Percentiles rank a stretch among this genome's conserved stretches.
phyloP scores from a whole-genome alignment of 2,888 invertebrate genomes.

The Synanthedon myopaeformis region DNA sequence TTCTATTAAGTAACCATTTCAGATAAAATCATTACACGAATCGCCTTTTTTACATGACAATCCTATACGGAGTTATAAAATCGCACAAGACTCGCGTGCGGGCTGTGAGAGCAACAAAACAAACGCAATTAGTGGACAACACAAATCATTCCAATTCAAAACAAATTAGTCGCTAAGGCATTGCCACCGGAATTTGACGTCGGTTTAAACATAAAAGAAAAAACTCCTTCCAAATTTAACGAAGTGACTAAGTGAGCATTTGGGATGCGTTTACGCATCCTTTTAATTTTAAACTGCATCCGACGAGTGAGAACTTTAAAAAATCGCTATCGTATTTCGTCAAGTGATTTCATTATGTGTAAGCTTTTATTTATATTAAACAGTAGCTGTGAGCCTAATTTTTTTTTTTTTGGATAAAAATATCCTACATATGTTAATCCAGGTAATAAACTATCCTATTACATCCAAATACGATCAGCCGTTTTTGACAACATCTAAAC shows the following conservation, averaged over 20 bases:
- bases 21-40: too few species aligned
- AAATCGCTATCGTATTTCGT: constrained; percentile 20
- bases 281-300: constrained; percentile 22
- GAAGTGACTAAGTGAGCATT: constrained; percentile 39
- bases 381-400: too few species aligned
- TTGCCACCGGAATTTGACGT: constrained; percentile 14
- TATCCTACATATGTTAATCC: too few species aligned
- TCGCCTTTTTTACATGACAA: too few species aligned
- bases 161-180: constrained; percentile 31
- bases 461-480: too few species aligned
- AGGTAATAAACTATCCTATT: too few species aligned
- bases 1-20: too few species aligned
- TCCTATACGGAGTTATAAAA: constrained; percentile 2
- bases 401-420: too few species aligned
- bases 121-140: constrained; percentile 25
- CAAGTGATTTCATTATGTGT: constrained; percentile 13
- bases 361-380: too few species aligned
- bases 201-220: constrained; percentile 1
- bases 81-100: constrained; percentile 16
- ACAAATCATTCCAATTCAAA: constrained; percentile 39
- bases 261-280: constrained; percentile 26
- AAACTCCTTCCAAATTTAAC: constrained; percentile 28
- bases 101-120: constrained; percentile 17
- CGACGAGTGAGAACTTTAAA: constrained; percentile 12
- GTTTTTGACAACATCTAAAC: too few species aligned